phyloP scores from a whole-genome alignment of 2,797 vertebrate species.

The Platyrinchus mystaceus region DNA sequence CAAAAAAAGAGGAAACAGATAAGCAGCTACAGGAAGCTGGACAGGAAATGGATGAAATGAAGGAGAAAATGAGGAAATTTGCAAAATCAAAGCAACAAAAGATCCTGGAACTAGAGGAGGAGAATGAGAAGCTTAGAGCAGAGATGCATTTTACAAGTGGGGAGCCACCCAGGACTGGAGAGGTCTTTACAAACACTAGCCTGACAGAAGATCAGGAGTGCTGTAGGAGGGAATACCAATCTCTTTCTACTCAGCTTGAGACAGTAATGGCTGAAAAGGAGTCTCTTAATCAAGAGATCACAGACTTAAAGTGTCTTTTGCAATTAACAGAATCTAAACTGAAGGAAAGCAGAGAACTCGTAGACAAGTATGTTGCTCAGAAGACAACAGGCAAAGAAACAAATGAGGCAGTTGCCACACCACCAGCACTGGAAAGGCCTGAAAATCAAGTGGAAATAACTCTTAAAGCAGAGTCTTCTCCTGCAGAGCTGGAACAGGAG shows the following conservation, averaged over 20 bases:
- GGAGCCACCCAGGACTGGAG: background rate
- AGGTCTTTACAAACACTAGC: background rate
- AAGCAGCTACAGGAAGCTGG: conserved; percentile 81
- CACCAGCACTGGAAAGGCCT: conserved; percentile 29
- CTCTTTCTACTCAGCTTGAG: conserved; percentile 78
- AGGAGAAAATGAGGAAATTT: conserved; percentile 98
- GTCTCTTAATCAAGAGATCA: conserved; percentile 75
- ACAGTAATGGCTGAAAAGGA: conserved; percentile 76
- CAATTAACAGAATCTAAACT: conserved; percentile 42
- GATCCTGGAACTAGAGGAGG: conserved; percentile 93
- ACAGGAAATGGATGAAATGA: conserved; percentile 87
- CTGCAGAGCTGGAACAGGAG: background rate
- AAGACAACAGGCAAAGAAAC: conserved; percentile 4
- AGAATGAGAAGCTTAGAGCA: conserved; percentile 87
- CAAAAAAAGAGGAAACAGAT: conserved; percentile 80
- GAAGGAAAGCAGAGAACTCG: conserved; percentile 18
- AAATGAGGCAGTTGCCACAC: conserved; percentile 40
- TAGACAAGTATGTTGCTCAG: background rate
- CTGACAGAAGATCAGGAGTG: conserved; percentile 74
- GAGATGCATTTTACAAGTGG: conserved; percentile 56
- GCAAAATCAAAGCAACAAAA: conserved; percentile 96
- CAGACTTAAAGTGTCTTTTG: conserved; percentile 74
- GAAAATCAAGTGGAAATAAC: background rate
- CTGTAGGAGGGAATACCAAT: conserved; percentile 69
- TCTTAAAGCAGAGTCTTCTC: background rate